Conservation (phyloP, 30 jellyfish, hydroid and myxozoan genomes). For the Hydra vulgaris region DNA sequence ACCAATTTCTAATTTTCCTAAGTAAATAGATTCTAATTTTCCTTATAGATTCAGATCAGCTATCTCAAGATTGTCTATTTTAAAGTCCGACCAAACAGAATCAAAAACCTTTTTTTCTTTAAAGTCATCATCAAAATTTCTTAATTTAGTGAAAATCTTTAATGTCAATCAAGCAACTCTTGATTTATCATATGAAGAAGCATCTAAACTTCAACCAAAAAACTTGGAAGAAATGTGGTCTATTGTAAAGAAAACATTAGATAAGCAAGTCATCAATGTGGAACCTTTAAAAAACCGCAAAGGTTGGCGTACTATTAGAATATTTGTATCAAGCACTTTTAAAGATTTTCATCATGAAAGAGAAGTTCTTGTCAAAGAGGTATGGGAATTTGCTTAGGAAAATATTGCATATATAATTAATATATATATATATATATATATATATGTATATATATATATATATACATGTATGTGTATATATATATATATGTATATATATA, state of each 20-base stretch:
- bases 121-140: neutral
- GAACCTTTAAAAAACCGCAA: conserved; percentile 91
- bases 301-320: conserved; percentile 98
- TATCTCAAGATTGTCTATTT: neutral
- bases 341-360: conserved; percentile 95
- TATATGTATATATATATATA: no score
- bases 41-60: neutral
- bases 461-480: no score
- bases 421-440: neutral
- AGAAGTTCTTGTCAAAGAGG: conserved; percentile 98
- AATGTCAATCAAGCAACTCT: neutral
- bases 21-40: neutral
- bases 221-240: conserved; percentile 96
- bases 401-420: no score
- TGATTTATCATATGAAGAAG: conserved; percentile 28
- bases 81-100: neutral
- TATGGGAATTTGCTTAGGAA: no score
- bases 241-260: conserved; percentile 73
- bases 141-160: neutral
- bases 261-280: conserved; percentile 53
- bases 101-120: neutral
- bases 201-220: conserved; percentile 31
- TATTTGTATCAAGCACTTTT: conserved; percentile 92
- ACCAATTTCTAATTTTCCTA: no score
- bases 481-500: no score